These are phyloP conservation scores for Drosophila kurseongensis DNA, from an alignment of 1,140 invertebrate species.

Conservation along the genomic window DNA sequence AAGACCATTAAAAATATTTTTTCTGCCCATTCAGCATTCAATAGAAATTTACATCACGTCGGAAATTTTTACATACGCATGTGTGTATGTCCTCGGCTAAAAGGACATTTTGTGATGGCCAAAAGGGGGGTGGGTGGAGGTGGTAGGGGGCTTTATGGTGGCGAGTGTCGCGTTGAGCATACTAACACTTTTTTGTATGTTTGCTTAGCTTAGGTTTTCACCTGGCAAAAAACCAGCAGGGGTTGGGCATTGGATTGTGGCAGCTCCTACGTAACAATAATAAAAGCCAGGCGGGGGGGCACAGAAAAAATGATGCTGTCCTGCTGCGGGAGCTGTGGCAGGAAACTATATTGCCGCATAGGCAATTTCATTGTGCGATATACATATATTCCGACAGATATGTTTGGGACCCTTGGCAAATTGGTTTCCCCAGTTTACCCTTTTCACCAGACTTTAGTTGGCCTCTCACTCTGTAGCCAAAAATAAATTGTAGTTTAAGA, in stretches of 20 bases:
- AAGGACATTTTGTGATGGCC: slow-evolving; percentile 70
- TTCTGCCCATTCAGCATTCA: slow-evolving; percentile 82
- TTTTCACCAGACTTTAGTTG: slow-evolving; percentile 71
- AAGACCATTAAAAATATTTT: slow-evolving; percentile 80
- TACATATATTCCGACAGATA: slow-evolving; percentile 52
- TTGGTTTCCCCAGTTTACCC: slow-evolving; percentile 66
- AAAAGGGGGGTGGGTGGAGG: background rate
- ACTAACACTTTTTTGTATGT: slow-evolving; percentile 77
- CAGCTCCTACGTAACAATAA: slow-evolving; percentile 66
- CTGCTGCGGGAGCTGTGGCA: slow-evolving; percentile 17
- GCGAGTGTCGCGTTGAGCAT: slow-evolving; percentile 65
- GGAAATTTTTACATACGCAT: slow-evolving; percentile 69
- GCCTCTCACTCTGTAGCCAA: background rate
- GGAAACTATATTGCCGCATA: slow-evolving; percentile 74
- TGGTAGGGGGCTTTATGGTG: background rate
- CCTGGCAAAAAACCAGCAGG: slow-evolving; percentile 49
- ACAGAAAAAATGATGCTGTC: slow-evolving; percentile 11
- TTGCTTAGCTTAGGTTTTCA: slow-evolving; percentile 68
- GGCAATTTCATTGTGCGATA: slow-evolving; percentile 72
- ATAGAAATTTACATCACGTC: slow-evolving; percentile 83
- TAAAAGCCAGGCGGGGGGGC: slow-evolving; percentile 45
- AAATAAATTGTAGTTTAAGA: slow-evolving; percentile 45
- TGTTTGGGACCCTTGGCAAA: slow-evolving; percentile 47
- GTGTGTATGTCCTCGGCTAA: slow-evolving; percentile 43
- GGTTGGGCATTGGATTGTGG: slow-evolving; percentile 30